These are phyloP conservation scores for Meloidogyne chitwoodi DNA, from an alignment of 1,140 invertebrate species.

Conservation along the genomic window DNA sequence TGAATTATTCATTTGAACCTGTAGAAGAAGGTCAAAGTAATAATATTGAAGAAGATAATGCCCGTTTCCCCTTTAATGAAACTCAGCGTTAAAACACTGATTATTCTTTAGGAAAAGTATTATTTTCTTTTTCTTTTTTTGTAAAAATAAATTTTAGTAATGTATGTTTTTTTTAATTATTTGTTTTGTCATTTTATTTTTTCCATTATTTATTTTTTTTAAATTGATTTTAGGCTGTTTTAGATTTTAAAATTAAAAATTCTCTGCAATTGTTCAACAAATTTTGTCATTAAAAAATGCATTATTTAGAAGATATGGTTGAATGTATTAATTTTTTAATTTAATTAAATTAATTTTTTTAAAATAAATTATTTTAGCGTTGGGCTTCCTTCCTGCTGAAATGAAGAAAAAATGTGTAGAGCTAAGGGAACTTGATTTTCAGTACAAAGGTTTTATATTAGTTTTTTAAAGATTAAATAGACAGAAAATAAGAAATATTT, in stretches of 20 bases:
- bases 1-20: conserved; percentile 57
- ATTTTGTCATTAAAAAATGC: conserved; percentile 9
- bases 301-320: conserved; percentile 32
- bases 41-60: background rate
- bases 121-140: no score
- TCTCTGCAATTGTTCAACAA: background rate
- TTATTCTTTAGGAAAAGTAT: no score
- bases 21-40: conserved; percentile 23
- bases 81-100: background rate
- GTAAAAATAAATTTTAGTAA: background rate
- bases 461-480: no score
- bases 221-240: background rate
- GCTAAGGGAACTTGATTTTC: conserved; percentile 25
- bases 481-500: no score
- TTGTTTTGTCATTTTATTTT: no score
- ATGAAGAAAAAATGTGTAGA: conserved; percentile 23
- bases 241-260: no score
- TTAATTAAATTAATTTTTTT: background rate
- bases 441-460: background rate
- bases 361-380: conserved; percentile 16
- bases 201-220: background rate
- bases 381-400: conserved; percentile 23
- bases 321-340: conserved; percentile 27
- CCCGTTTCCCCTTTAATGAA: conserved; percentile 5
- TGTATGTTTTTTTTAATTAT: background rate